Percentiles rank a stretch among this genome's conserved stretches.
phyloP scores from a whole-genome alignment of 2,797 vertebrate genomes.

The Schizopygopsis malacanthus region DNA sequence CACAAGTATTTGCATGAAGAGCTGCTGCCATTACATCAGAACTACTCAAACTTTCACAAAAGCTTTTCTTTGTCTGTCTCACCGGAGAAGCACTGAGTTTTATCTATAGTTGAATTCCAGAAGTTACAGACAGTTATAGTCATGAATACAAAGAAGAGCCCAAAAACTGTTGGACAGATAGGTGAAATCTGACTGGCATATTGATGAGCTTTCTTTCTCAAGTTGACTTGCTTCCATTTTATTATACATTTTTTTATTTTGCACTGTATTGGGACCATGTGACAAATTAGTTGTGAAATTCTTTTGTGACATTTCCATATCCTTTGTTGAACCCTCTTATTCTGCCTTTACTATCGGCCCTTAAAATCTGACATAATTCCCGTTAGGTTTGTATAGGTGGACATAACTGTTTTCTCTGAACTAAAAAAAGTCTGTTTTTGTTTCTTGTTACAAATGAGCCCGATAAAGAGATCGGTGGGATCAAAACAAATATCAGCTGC shows the following conservation, averaged over 20 bases:
- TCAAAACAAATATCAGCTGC: slow-evolving; percentile 68
- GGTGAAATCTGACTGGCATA: slow-evolving; percentile 16
- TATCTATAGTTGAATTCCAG: slow-evolving; percentile 28
- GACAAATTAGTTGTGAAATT: slow-evolving; percentile 20
- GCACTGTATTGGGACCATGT: slow-evolving; percentile 25
- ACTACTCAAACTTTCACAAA: slow-evolving; percentile 45
- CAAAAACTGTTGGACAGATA: background rate
- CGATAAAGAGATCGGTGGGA: slow-evolving; percentile 58
- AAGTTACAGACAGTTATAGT: slow-evolving; percentile 15
- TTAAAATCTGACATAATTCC: slow-evolving; percentile 25
- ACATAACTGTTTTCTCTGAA: slow-evolving; percentile 48
- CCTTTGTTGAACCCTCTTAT: slow-evolving; percentile 13
- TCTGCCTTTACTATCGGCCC: background rate
- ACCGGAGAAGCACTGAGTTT: slow-evolving; percentile 18
- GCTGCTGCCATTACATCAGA: slow-evolving; percentile 44
- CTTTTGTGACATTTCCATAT: background rate
- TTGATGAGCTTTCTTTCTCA: background rate
- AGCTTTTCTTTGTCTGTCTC: slow-evolving; percentile 32
- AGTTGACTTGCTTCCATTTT: slow-evolving; percentile 12
- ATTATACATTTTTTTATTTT: slow-evolving; percentile 21
- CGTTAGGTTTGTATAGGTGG: slow-evolving; percentile 36
- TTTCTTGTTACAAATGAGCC: slow-evolving; percentile 57
- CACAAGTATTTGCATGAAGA: slow-evolving; percentile 19
- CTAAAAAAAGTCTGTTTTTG: slow-evolving; percentile 45
- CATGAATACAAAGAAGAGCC: slow-evolving; percentile 25